Conservation (phyloP, 2,888 invertebrate species). For the Cryptocephalus moraei region DNA sequence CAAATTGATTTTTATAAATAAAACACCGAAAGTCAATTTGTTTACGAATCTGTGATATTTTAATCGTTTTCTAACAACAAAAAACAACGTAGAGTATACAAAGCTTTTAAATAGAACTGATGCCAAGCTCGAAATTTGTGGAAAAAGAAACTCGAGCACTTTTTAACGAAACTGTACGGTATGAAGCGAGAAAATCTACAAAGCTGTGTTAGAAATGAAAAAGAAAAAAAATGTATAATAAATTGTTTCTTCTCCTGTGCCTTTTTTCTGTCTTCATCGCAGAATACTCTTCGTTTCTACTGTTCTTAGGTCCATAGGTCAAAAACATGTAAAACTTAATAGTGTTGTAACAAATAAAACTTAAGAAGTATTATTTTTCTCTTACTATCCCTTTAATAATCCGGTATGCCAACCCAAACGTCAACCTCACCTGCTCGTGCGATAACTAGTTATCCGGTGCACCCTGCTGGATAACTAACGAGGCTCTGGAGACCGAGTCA, state of each 20-base stretch:
- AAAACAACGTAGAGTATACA: background rate
- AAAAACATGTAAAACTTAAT: constrained; percentile 15
- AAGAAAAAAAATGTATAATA: constrained; percentile 4
- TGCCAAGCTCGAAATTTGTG: constrained; percentile 7
- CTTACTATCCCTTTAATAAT: background rate
- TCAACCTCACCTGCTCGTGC: no score
- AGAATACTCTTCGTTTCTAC: constrained; percentile 30
- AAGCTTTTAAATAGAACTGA: constrained; percentile 3
- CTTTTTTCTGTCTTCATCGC: constrained; percentile 34
- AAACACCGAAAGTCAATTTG: constrained; percentile 11
- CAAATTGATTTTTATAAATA: constrained; percentile 9
- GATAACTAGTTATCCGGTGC: no score
- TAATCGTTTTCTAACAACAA: constrained; percentile 26
- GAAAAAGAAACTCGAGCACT: background rate
- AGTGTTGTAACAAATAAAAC: constrained; percentile 1
- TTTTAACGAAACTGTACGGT: background rate
- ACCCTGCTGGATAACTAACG: no score
- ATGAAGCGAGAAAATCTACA: background rate
- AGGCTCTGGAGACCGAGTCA: no score
- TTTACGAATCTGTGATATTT: constrained; percentile 36
- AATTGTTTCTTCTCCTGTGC: constrained; percentile 35
- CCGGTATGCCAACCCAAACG: no score
- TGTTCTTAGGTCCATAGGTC: constrained; percentile 19
- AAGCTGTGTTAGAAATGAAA: background rate
- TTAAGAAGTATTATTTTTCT: background rate